Base-by-base conservation (phyloP, 1,140 invertebrate genomes). In the Zelostemma sp. region DNA sequence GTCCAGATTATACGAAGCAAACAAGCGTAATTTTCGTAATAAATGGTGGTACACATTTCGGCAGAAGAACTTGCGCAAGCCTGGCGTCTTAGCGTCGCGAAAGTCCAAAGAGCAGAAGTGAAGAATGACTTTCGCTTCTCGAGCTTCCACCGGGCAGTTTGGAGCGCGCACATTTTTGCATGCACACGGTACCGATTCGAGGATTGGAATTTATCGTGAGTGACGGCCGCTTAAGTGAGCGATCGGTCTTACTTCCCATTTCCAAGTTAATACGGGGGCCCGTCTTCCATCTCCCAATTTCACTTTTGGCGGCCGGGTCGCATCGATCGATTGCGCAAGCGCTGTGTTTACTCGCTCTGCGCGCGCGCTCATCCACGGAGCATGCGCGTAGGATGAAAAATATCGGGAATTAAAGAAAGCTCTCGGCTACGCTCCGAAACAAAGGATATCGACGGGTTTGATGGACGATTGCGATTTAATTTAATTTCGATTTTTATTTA, bases 231-330 rank as follows among this genome's bases (percentile, higher is more conserved):
- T 41, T 61, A 60, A 65, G 47, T 61, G 55, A 67, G 33, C 60
- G 28, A 71, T 68, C 47, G 61, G 45, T 68, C 50, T 68, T 45
- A 65, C 72, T 72, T 72, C 73, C 69, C 65, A 69, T 74, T 75
- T 72, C 56, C 60, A 61, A 72, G 48, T 67, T 64, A 63, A 62
- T 62, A 56, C 72, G 46, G 47, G 54, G 62, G 60, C 59, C 25
- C 18, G 25, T 75, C 61, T 73, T 77, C 74, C 70, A 74, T 76
- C 75, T 79, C 73, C 69, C 76, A 75, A 79, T 80, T 80, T 80
- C 79, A 80, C 78, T 80, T 80, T 80, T 80, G 70, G 68, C 77
- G 76, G 76, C 75, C 77, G 60, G 51, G 66, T 57, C 67, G 50
- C 68, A 58, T 65, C 56, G 58, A 62, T 60, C 62, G 56, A 53